A percentile compares a stretch with the other conserved stretches of the same genome.
Evolutionary conservation across 2,113 vertebrate species (phyloP).

Genomic region (Acrocephalus arundinaceus): DNA sequence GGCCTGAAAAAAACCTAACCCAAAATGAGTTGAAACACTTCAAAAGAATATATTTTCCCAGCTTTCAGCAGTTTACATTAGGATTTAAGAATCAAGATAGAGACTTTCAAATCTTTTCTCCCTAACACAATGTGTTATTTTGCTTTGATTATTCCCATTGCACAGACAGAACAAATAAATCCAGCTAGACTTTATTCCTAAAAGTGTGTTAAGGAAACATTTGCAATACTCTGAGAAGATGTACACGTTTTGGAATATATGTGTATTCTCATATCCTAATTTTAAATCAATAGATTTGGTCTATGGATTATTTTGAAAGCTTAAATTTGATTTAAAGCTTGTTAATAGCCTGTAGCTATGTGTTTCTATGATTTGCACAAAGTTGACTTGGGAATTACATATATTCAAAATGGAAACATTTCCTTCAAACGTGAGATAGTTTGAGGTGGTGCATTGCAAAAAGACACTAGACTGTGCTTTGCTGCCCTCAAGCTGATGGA

Average conservation of each 20-base stretch:
- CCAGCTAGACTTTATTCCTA: not conserved
- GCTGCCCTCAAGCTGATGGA: not conserved
- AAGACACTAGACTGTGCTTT: not conserved
- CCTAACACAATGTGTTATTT: not conserved
- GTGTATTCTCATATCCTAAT: not conserved
- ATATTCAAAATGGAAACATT: not conserved
- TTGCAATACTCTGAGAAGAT: not conserved
- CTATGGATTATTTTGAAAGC: not conserved
- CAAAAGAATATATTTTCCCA: not conserved
- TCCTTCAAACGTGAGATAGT: not conserved
- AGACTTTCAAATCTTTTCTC: not conserved
- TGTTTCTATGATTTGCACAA: not conserved
- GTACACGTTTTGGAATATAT: not conserved
- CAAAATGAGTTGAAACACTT: not conserved
- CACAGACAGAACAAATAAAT: not conserved
- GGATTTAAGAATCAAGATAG: not conserved
- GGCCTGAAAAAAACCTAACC: not conserved
- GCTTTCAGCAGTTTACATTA: not conserved
- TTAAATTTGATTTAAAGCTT: not conserved
- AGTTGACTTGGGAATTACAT: not conserved
- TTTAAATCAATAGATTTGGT: not conserved
- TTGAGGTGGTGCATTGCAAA: accelerated
- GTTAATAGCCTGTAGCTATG: not conserved
- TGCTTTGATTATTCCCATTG: not conserved
- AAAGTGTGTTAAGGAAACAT: not conserved